Conservation (phyloP, 1,140 invertebrate species). For the Hyles vespertilio region DNA sequence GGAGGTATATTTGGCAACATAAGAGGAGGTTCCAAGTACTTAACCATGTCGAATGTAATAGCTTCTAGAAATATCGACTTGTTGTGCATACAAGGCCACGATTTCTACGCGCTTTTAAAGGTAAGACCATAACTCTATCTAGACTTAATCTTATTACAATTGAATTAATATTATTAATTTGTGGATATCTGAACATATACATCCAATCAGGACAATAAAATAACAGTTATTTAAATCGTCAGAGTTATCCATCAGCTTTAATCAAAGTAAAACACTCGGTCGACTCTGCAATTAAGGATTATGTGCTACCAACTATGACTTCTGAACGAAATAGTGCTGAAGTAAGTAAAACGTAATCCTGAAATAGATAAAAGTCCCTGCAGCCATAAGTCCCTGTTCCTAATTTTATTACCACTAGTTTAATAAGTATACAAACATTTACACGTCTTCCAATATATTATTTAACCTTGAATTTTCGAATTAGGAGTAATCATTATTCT, state of each 20-base stretch:
- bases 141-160: not conserved
- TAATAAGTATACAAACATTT: no score
- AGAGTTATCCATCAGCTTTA: conserved; percentile 65
- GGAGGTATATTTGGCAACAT: conserved; percentile 69
- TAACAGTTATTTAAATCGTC: conserved; percentile 17
- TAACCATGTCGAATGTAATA: conserved; percentile 53
- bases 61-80: conserved; percentile 64
- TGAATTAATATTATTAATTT: not conserved
- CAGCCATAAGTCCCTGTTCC: no score
- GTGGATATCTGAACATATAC: no score
- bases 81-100: conserved; percentile 48
- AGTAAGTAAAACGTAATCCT: conserved; percentile 21
- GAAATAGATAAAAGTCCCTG: no score
- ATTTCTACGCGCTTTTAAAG: conserved; percentile 60
- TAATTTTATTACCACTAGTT: no score
- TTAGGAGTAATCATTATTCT: no score
- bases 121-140: conserved; percentile 18
- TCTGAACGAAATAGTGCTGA: conserved; percentile 41
- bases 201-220: no score
- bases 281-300: conserved; percentile 52
- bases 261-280: conserved; percentile 58
- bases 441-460: not conserved
- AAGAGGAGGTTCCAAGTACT: conserved; percentile 45
- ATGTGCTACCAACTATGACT: conserved; percentile 51
- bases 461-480: no score